Evolutionary conservation across 1,140 invertebrate genomes (phyloP).

Genomic region (Thaumetopoea pityocampa): DNA sequence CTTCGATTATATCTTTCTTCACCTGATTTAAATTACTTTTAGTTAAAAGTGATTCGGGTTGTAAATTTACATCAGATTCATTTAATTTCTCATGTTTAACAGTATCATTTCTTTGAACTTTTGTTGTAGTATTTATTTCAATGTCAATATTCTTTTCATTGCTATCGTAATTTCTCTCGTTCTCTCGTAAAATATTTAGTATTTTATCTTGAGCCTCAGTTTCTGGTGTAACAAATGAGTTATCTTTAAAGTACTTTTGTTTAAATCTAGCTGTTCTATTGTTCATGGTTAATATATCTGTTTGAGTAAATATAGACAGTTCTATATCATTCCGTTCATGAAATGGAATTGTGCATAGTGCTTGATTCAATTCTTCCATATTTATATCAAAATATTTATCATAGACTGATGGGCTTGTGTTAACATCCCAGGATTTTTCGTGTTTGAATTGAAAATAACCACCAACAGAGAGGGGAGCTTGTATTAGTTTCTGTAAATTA

Average conservation of each 20-base stretch:
- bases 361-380: slow-evolving; percentile 49
- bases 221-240: slow-evolving; percentile 49
- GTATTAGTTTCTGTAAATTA: slow-evolving; percentile 52
- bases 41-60: too few relatives aligned
- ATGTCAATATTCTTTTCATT: slow-evolving; percentile 2
- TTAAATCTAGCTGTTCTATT: slow-evolving; percentile 59
- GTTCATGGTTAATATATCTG: slow-evolving; percentile 58
- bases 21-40: too few relatives aligned
- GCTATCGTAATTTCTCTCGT: slow-evolving; percentile 3
- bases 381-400: slow-evolving; percentile 70
- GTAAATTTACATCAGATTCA: too few relatives aligned
- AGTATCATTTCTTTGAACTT: too few relatives aligned
- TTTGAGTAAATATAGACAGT: slow-evolving; percentile 43
- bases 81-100: too few relatives aligned
- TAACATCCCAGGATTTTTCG: slow-evolving; percentile 68
- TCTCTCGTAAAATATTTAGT: slow-evolving; percentile 27
- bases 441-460: slow-evolving; percentile 75
- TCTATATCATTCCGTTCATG: slow-evolving; percentile 63
- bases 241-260: slow-evolving; percentile 65
- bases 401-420: slow-evolving; percentile 46
- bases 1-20: too few relatives aligned
- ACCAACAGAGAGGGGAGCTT: slow-evolving; percentile 57
- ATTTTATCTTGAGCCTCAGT: slow-evolving; percentile 46
- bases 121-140: slow-evolving; percentile 9
- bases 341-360: slow-evolving; percentile 60